Conservation (phyloP, 2,888 invertebrate genomes). For the Lasiommata megera region DNA sequence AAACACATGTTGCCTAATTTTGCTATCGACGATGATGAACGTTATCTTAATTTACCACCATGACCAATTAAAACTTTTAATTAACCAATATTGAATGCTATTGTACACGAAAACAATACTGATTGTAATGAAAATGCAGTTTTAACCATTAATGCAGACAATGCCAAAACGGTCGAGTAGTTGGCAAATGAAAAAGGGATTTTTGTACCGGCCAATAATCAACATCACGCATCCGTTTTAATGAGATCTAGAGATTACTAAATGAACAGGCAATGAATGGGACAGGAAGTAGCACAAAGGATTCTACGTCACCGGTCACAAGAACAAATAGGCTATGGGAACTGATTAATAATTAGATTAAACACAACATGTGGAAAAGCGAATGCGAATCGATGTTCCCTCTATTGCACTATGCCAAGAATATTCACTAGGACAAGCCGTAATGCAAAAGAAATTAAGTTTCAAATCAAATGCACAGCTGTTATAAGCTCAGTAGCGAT, state of each 20-base stretch:
- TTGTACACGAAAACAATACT: conserved; percentile 27
- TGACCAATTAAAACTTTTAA: background rate
- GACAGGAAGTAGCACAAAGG: conserved; percentile 59
- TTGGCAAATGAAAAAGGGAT: conserved; percentile 34
- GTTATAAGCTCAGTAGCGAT: background rate
- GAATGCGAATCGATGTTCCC: conserved; percentile 44
- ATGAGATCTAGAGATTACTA: conserved; percentile 50
- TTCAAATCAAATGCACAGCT: background rate
- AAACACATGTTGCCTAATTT: background rate
- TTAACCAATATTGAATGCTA: conserved; percentile 18
- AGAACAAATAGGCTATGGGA: conserved; percentile 62
- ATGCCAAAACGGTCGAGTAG: conserved; percentile 36
- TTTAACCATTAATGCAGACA: conserved; percentile 29
- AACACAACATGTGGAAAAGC: conserved; percentile 41
- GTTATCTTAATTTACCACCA: background rate
- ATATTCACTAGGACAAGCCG: background rate
- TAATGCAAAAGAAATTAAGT: background rate
- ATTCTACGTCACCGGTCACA: conserved; percentile 41
- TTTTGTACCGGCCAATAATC: conserved; percentile 42
- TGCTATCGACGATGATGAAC: background rate
- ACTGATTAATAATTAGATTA: conserved; percentile 79
- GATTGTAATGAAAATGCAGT: conserved; percentile 27
- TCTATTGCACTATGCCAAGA: conserved; percentile 32
- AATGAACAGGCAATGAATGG: conserved; percentile 54
- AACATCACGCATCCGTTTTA: conserved; percentile 45